Base-by-base conservation (phyloP, 2,113 vertebrate species). In the Syngnathus scovelli region DNA sequence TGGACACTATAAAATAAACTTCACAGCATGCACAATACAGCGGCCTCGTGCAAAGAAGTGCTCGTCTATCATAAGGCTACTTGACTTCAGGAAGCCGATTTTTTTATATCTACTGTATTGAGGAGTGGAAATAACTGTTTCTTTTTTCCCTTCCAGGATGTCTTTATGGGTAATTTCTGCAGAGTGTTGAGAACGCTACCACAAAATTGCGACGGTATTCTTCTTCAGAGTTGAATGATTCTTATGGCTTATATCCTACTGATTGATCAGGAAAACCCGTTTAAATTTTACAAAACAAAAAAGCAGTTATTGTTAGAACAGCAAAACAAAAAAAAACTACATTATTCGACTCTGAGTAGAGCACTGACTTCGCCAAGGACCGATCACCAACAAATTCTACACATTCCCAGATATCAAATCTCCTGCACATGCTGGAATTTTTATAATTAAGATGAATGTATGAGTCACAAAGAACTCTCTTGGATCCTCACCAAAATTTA, bases 1-100 rank as follows among this genome's bases (percentile, higher is more conserved):
- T 72, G 80, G 82, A 82, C 77, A 82, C 86, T 90, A 87, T 90
- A 89, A 90, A 90, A 87, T 82, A 85, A 87, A 78, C 83, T 85
- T 82, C 78, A 81, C 79, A 80, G 82, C 81, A 74, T 43, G 76
- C 84, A 84, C 87, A 86, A 84, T 83, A 83, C 83, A 63, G 65
- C 36, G 83, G 88, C 81, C 83, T 85, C 76, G 81, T 54, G 71
- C 67, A 83, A 68, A 49, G 80, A 83, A 85, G 75, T 66, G 85
- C 83, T 89, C 81, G 79, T 89, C 82, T 75, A 85, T 88, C 88
- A 89, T 84, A 66, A 3, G 75, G 77, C 81, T 78, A 76, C 79
- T 89, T 87, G 83, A 85, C 78, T 83, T 69, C 61, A 70, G 71
- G 68, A 86, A 82, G 74, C 67, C 71, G 65, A 86, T 86, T 71